A percentile compares a stretch with the other conserved stretches of the same genome.
Conservation (phyloP, 2,797 vertebrate genomes). For the Sebastes vulpes region DNA sequence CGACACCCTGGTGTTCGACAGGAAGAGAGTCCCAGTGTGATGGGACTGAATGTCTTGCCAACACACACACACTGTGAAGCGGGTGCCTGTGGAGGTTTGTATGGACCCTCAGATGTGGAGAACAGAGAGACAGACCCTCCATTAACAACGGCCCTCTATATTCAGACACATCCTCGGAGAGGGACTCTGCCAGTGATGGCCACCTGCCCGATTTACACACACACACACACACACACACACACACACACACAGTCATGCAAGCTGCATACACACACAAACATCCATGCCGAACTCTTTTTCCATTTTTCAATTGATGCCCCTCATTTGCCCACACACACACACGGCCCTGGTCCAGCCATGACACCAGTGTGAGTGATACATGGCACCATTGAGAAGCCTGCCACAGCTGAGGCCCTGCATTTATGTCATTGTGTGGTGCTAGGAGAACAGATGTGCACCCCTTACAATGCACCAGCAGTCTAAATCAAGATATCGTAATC, state of each 20-base stretch:
- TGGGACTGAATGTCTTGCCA: constrained; percentile 67
- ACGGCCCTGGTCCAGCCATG: constrained; percentile 10
- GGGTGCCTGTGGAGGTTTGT: constrained; percentile 66
- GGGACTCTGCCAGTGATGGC: constrained; percentile 64
- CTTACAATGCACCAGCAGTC: constrained; percentile 5
- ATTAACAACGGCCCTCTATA: constrained; percentile 71
- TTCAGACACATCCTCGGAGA: constrained; percentile 61
- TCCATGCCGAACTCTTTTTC: constrained; percentile 4
- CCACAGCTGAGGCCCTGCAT: constrained; percentile 46
- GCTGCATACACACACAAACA: constrained; percentile 21
- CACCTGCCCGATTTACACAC: constrained; percentile 55
- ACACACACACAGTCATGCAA: neutral
- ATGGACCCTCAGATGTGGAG: constrained; percentile 69
- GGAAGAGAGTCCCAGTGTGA: constrained; percentile 70
- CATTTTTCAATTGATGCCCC: constrained; percentile 20
- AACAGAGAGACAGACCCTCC: constrained; percentile 71
- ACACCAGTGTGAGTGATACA: constrained; percentile 41
- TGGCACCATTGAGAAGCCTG: constrained; percentile 9
- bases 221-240: constrained; percentile 1
- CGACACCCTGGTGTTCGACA: constrained; percentile 59
- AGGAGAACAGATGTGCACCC: constrained; percentile 20
- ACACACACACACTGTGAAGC: constrained; percentile 52
- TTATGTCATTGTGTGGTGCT: constrained; percentile 34
- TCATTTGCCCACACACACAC: neutral
- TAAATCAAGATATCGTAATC: constrained; percentile 23